Percentiles rank a stretch among this genome's conserved stretches.
Conservation (phyloP, 2,888 invertebrate genomes). For the Mellilla xanthometata region DNA sequence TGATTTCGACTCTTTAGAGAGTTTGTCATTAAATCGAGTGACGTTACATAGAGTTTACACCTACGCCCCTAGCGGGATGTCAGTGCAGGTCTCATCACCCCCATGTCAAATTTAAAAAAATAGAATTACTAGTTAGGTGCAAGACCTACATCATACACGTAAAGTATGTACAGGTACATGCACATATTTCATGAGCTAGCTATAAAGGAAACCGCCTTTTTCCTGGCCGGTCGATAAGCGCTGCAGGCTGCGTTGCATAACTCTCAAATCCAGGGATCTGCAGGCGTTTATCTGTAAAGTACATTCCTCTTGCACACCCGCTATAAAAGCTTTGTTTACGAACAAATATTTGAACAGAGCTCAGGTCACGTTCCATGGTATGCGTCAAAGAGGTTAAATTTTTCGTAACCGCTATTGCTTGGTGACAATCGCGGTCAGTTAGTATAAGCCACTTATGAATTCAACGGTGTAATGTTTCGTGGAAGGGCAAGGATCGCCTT, state of each 20-base stretch:
- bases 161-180: slow-evolving; percentile 3
- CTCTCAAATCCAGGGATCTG: slow-evolving; percentile 56
- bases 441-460: slow-evolving; percentile 49
- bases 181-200: not conserved
- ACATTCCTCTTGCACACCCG: slow-evolving; percentile 55
- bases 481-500: slow-evolving; percentile 47
- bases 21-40: too few species aligned
- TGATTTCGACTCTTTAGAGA: too few species aligned
- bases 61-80: too few species aligned
- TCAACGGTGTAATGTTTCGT: slow-evolving; percentile 50
- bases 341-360: slow-evolving; percentile 28
- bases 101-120: too few species aligned
- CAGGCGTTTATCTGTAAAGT: slow-evolving; percentile 52
- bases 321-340: slow-evolving; percentile 44
- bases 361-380: slow-evolving; percentile 15
- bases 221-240: slow-evolving; percentile 58
- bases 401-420: slow-evolving; percentile 32
- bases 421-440: slow-evolving; percentile 38
- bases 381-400: slow-evolving; percentile 33
- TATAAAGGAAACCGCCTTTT: slow-evolving; percentile 26
- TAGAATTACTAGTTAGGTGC: slow-evolving; percentile 18
- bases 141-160: slow-evolving; percentile 18
- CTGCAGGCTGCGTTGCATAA: slow-evolving; percentile 61
- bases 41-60: too few species aligned
- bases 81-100: too few species aligned